A percentile compares a stretch with the other conserved stretches of the same genome.
phyloP scores from a whole-genome alignment of 2,113 vertebrate genomes.

The Pygathrix nemaeus region DNA sequence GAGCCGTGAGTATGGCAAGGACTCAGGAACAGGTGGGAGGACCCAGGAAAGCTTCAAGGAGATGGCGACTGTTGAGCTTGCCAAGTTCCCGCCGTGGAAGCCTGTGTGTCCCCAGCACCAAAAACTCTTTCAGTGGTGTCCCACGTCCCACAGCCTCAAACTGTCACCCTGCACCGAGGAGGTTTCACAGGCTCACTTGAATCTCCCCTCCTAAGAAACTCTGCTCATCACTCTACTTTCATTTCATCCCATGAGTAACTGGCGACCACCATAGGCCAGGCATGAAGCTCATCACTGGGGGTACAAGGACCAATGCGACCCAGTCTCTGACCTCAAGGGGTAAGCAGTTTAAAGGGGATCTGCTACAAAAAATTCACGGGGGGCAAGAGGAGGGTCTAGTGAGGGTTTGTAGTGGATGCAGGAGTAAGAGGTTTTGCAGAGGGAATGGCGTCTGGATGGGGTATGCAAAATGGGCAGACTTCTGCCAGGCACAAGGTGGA shows the following conservation, averaged over 20 bases:
- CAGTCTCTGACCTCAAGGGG: background rate
- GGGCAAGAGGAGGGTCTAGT: background rate
- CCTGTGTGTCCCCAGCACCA: background rate
- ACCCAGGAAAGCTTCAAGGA: background rate
- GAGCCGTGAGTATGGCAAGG: background rate
- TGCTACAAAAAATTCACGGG: background rate
- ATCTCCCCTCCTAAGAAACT: background rate
- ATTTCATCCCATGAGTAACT: background rate
- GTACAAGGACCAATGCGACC: background rate
- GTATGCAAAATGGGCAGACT: background rate
- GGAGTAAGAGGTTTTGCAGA: background rate
- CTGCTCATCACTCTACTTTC: background rate
- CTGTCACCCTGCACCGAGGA: background rate
- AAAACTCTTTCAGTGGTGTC: too few relatives aligned
- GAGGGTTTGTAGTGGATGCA: background rate
- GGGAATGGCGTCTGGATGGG: background rate
- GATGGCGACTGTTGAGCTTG: background rate
- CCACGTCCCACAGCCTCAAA: background rate
- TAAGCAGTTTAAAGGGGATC: background rate
- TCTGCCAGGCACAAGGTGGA: background rate
- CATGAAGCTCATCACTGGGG: background rate
- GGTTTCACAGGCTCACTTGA: background rate
- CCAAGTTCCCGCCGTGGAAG: fast-evolving
- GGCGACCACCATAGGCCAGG: background rate
- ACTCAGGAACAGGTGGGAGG: background rate